These are phyloP conservation scores for Montipora sp. DNA, from an alignment of 64 coral and sea anemone genomes.

Conservation along the genomic window DNA sequence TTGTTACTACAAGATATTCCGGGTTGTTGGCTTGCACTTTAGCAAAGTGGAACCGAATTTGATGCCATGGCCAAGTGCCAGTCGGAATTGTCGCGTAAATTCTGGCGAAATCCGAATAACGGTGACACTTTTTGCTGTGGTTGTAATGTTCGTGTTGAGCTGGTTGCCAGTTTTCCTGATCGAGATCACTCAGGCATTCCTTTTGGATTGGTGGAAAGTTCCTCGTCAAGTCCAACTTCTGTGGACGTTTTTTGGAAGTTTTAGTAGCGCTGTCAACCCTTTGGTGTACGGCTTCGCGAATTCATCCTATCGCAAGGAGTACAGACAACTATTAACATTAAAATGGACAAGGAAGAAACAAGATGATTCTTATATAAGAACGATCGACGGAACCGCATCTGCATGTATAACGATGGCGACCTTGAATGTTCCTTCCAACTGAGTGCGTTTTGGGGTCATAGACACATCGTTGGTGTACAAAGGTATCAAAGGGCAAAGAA, in stretches of 20 bases:
- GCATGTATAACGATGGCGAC: slow-evolving; percentile 12
- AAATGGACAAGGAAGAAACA: slow-evolving; percentile 2
- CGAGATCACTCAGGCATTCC: slow-evolving; percentile 43
- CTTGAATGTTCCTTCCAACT: not conserved
- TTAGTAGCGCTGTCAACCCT: slow-evolving; percentile 53
- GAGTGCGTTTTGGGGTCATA: no score
- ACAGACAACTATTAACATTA: slow-evolving; percentile 26
- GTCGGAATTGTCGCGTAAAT: not conserved
- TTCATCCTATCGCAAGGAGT: slow-evolving; percentile 28
- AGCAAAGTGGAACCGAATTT: slow-evolving; percentile 26
- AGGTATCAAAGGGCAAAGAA: no score
- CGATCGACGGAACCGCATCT: not conserved
- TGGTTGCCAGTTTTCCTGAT: slow-evolving; percentile 65
- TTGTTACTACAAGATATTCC: slow-evolving; percentile 70
- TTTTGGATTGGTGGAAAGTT: slow-evolving; percentile 31
- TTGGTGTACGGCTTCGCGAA: slow-evolving; percentile 62
- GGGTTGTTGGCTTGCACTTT: slow-evolving; percentile 46
- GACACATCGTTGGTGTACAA: no score
- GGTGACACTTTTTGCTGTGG: slow-evolving; percentile 55
- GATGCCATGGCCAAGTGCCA: not conserved
- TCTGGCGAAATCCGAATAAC: slow-evolving; percentile 58
- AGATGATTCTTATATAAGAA: not conserved
- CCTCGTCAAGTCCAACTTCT: slow-evolving; percentile 61
- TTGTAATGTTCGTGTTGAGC: slow-evolving; percentile 52
- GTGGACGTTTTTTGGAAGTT: slow-evolving; percentile 69